Base-by-base conservation (phyloP, 2,797 vertebrate genomes). In the Rhynchonycteris naso region DNA sequence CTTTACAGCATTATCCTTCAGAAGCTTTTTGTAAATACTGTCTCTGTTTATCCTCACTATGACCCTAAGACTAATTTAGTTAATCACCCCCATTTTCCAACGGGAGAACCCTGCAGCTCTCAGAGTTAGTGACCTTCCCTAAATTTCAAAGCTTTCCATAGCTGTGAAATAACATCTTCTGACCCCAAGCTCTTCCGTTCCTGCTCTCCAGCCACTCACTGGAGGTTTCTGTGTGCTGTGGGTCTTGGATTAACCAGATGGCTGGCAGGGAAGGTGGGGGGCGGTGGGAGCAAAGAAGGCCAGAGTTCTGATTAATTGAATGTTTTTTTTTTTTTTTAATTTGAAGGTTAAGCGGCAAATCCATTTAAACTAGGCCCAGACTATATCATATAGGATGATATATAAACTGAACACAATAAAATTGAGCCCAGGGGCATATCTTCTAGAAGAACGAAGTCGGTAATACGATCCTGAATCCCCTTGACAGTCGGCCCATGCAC, bases 361-460 rank as follows among this genome's bases (percentile, higher is more conserved):
- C 52, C 87, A 94, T 95, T 97, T 93, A 94, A 90, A 93, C 90
- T 93, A 94, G 88, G 82, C 91, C 69, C 38, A 86, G 78, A n/a
- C 58, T 85, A 4, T 94, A 95, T 97, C 91, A 93, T 91, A 82
- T 84, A 86, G 66, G 84, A 88, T 56, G 47, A 38, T 82, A n/a
- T 96, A 81, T 95, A 84, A 95, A 95, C 82, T 78, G 69, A 96
- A 92, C 61, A 85, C 90, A 92, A 82, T 94, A 91, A 97, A 96
- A 97, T 47, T 56, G 89, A 96, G 58, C 96, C 94, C 95, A 81
- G n/a, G 89, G 93, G 93, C 96, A 76, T 96, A 59, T 86, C 75
- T 68, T 7, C 0, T 3, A 90, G 71, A 93, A 95, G 66, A 65
- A 93, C 76, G 43, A 95, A 93, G 83, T 96, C 94, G 94, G 63